Conservation (phyloP, 2,888 invertebrate genomes). For the Sminthurides aquaticus region DNA sequence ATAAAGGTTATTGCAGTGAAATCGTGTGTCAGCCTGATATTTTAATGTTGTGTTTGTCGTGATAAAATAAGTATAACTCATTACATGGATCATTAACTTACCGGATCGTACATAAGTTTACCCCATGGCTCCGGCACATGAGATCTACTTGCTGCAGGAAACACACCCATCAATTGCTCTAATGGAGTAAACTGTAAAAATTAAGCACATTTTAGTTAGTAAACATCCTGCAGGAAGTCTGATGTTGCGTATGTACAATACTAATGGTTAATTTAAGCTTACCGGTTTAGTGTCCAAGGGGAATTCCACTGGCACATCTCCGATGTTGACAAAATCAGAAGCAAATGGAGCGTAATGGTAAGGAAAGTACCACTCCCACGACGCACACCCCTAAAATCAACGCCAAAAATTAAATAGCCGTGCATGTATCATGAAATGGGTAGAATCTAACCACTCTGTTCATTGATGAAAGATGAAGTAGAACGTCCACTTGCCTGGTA, state of each 20-base stretch:
- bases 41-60: no score
- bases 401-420: conserved; percentile 13
- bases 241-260: no score
- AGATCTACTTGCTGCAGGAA: conserved; percentile 90
- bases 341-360: conserved; percentile 99
- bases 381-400: conserved; percentile 71
- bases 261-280: no score
- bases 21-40: no score
- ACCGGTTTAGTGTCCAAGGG: conserved; percentile 81
- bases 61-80: no score
- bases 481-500: conserved; percentile 78
- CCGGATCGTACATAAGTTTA: conserved; percentile 81
- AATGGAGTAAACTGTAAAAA: conserved; percentile 77
- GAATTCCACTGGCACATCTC: conserved; percentile 76
- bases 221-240: conserved; percentile 18
- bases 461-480: neutral
- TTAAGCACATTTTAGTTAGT: conserved; percentile 21
- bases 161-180: conserved; percentile 98
- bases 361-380: conserved; percentile 99
- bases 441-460: neutral
- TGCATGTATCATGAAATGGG: conserved; percentile 3
- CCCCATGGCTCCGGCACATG: conserved; percentile 94
- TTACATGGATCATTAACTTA: no score
- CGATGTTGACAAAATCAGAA: conserved; percentile 91
- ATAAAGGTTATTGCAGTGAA: no score